These are phyloP conservation scores for Proterorhinus semilunaris DNA, from an alignment of 2,113 vertebrate species.

Conservation along the genomic window DNA sequence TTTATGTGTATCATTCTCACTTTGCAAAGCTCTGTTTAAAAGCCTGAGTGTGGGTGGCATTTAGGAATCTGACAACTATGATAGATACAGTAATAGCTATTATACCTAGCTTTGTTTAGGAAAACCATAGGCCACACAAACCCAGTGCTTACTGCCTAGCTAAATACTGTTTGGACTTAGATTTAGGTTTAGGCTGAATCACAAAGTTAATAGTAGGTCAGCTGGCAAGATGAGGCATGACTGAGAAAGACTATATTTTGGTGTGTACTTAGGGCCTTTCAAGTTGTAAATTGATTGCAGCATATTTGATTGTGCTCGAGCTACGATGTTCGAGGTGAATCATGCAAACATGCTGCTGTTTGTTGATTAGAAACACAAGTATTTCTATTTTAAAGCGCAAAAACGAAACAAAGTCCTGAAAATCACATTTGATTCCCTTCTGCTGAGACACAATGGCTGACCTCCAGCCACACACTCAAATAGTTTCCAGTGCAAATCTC, in stretches of 20 bases:
- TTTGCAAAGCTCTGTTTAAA: slow-evolving; percentile 15
- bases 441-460: slow-evolving; percentile 14
- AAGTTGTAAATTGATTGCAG: slow-evolving; percentile 15
- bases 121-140: slow-evolving; percentile 46
- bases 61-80: slow-evolving; percentile 45
- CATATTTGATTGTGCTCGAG: not conserved
- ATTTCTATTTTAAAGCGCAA: too few relatives aligned
- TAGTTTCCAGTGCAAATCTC: slow-evolving; percentile 51
- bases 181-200: slow-evolving; percentile 31
- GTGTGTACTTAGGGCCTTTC: slow-evolving; percentile 7
- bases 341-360: not conserved
- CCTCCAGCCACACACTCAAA: slow-evolving; percentile 40
- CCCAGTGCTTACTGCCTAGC: slow-evolving; percentile 49
- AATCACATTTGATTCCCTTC: not conserved
- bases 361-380: too few relatives aligned
- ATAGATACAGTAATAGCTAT: slow-evolving; percentile 42
- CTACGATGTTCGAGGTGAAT: not conserved
- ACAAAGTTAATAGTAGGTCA: slow-evolving; percentile 49
- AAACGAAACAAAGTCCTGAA: not conserved
- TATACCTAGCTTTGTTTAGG: slow-evolving; percentile 47
- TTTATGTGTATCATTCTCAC: too few relatives aligned
- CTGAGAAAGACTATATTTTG: slow-evolving; percentile 18
- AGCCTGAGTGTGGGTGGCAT: slow-evolving; percentile 55
- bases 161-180: slow-evolving; percentile 60
- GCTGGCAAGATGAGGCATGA: slow-evolving; percentile 46